Evolutionary conservation across 2,888 invertebrate genomes (phyloP).

Genomic region (Thera britannica): DNA sequence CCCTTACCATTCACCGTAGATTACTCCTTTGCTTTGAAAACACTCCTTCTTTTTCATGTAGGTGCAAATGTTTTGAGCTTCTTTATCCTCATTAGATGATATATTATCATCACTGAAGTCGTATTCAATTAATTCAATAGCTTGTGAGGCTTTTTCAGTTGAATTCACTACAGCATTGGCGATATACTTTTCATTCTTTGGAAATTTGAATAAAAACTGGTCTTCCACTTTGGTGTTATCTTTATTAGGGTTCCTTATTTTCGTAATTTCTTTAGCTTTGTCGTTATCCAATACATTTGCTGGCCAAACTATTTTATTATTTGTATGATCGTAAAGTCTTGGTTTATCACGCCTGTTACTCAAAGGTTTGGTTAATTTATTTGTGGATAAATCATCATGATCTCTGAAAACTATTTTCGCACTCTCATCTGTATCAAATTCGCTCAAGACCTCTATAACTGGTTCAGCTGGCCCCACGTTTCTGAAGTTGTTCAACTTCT

Average conservation of each 20-base stretch:
- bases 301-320: conserved; percentile 43
- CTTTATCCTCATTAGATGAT: conserved; percentile 22
- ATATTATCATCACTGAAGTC: conserved; percentile 22
- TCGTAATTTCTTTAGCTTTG: conserved; percentile 21
- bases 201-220: conserved; percentile 35
- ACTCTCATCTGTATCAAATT: conserved; percentile 70
- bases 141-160: conserved; percentile 14
- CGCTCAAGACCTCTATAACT: conserved; percentile 62
- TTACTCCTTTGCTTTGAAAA: conserved; percentile 54
- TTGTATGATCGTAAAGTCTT: conserved; percentile 44
- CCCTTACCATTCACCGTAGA: conserved; percentile 44
- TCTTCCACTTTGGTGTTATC: conserved; percentile 31
- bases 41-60: conserved; percentile 64
- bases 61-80: conserved; percentile 39
- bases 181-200: conserved; percentile 32
- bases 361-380: conserved; percentile 31
- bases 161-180: conserved; percentile 15
- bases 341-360: conserved; percentile 29
- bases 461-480: conserved; percentile 55
- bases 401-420: conserved; percentile 67
- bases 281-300: conserved; percentile 25
- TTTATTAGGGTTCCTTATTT: conserved; percentile 17
- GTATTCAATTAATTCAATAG: too few relatives aligned
- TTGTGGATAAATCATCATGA: conserved; percentile 39
- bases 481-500: conserved; percentile 58